Base-by-base conservation (phyloP, 2,797 vertebrate genomes). In the Muscicapa comitata region DNA sequence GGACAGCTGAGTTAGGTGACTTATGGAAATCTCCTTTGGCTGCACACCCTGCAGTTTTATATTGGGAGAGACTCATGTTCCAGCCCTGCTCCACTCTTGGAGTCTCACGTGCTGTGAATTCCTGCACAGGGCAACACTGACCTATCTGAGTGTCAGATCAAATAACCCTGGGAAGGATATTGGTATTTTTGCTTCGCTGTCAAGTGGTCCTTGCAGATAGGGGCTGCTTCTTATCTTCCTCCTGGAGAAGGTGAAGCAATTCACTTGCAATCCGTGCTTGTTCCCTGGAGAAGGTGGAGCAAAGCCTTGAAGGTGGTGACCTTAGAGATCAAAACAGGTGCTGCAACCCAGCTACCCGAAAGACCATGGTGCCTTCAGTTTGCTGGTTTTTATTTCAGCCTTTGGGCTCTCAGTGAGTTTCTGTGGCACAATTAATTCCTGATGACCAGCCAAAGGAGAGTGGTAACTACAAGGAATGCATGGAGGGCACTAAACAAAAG, bases 401-500 rank as follows among this genome's bases (percentile, higher is more conserved):
- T 2, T 80, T 83, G 7, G 5, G 16, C 35, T 74, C 68, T 75
- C 16, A 13, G 18, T 73, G 53, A 76, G 42, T 83, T 88, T 86
- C 68, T 80, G 81, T 88, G 75, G 75, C 68, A 83, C 82, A 50
- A 17, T 83, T 57, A 63, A 65, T 95, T 91, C 91, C 82, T 59
- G 53, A 86, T 7, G 13, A 37, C 42, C 87, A 90, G 91, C 81
- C 94, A 96, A 71, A 91, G 78, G 54, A n/a, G 93, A 76, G 81
- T 85, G 0, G 1, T 72, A 68, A n/a, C 77, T 86, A 75, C 71
- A 51, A 91, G 84, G 74, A 59, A 8, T 59, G 58, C 7, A 5
- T 9, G 80, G 86, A 94, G 71, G 57, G 53, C 38, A 47, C 50
- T 72, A 13, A 89, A 95, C 72, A 94, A 91, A 94, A 94, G 89